phyloP scores from a whole-genome alignment of 1,140 invertebrate genomes.

The Harpegnathos saltator region DNA sequence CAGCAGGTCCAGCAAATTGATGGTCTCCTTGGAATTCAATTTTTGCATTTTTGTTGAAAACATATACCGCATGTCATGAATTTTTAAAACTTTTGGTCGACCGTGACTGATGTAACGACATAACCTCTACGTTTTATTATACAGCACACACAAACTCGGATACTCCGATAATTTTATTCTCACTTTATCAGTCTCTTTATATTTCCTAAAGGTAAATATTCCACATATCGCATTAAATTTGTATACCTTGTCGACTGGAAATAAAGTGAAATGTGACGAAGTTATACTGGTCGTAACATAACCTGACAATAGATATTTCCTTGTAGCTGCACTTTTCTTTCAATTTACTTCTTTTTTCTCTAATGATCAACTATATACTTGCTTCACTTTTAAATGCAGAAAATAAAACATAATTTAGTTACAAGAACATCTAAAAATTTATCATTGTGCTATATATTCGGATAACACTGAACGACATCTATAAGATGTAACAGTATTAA shows the following conservation, averaged over 20 bases:
- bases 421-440: no score
- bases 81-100: neutral
- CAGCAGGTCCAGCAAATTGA: slow-evolving; percentile 88
- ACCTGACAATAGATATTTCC: neutral
- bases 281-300: neutral
- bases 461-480: no score
- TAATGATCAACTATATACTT: neutral
- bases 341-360: neutral
- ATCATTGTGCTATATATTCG: no score
- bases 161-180: neutral
- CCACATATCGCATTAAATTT: no score
- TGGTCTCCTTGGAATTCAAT: slow-evolving; percentile 88
- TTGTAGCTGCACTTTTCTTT: neutral
- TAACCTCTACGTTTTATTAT: slow-evolving; percentile 69
- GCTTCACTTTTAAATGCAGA: neutral
- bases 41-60: slow-evolving; percentile 78
- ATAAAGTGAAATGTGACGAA: no score
- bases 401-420: no score
- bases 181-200: neutral
- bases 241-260: no score
- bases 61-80: slow-evolving; percentile 50
- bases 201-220: no score
- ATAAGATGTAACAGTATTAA: no score
- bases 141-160: neutral
- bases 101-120: slow-evolving; percentile 45